These are phyloP conservation scores for Falco rusticolus DNA, from an alignment of 2,797 vertebrate genomes.

Conservation along the genomic window DNA sequence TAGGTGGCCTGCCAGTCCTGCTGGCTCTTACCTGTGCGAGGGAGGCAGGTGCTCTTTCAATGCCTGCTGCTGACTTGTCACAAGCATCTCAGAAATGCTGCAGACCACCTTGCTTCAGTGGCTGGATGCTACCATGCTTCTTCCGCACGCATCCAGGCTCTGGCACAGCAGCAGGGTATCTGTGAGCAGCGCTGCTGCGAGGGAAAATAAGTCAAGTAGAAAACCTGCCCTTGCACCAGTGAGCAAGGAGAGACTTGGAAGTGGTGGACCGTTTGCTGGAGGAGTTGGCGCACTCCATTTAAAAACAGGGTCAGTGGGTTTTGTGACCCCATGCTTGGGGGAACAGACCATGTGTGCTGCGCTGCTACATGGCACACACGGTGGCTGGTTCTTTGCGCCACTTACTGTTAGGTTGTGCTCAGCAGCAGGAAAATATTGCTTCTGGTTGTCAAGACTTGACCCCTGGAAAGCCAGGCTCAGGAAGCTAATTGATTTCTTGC, in stretches of 20 bases:
- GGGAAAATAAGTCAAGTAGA: slow-evolving; percentile 16
- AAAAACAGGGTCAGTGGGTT: neutral
- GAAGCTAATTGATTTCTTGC: neutral
- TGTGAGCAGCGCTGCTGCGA: neutral
- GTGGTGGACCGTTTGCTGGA: neutral
- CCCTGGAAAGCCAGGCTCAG: neutral
- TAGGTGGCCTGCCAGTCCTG: slow-evolving; percentile 40
- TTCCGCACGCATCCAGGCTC: neutral
- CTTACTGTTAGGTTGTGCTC: neutral
- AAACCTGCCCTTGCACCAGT: slow-evolving; percentile 5
- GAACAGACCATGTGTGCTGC: neutral
- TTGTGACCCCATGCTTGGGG: fast-evolving
- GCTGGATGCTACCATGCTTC: neutral
- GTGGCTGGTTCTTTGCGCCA: neutral
- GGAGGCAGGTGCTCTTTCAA: neutral
- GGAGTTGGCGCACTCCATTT: neutral
- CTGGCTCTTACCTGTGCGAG: neutral
- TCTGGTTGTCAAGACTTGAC: neutral
- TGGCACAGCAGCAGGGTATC: neutral
- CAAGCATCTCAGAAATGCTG: neutral
- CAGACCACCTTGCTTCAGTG: neutral
- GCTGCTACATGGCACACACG: fast-evolving
- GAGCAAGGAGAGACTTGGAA: neutral
- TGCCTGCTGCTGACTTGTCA: neutral
- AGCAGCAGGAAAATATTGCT: neutral